Conservation (phyloP, 2,888 invertebrate genomes). For the Eulithis testata region DNA sequence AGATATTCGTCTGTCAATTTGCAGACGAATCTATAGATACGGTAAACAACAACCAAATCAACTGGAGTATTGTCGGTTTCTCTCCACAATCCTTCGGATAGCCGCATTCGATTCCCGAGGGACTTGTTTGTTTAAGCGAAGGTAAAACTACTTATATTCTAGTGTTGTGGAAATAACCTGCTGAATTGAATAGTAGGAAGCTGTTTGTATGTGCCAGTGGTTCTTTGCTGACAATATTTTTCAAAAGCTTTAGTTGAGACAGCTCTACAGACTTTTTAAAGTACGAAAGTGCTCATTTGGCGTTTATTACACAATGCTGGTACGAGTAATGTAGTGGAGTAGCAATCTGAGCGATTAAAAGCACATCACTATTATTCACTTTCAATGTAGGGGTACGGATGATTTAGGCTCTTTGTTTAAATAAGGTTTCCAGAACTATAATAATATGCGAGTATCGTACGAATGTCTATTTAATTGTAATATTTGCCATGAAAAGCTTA, state of each 20-base stretch:
- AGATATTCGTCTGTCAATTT: constrained; percentile 17
- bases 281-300: no score
- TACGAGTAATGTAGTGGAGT: no score
- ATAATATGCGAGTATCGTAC: neutral
- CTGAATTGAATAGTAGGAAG: constrained; percentile 11
- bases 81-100: constrained; percentile 35
- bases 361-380: constrained; percentile 1
- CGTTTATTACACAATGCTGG: no score
- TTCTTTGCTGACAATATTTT: no score
- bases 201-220: neutral
- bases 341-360: no score
- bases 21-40: constrained; percentile 15
- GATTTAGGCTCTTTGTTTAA: constrained; percentile 15
- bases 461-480: neutral
- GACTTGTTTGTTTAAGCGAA: constrained; percentile 41
- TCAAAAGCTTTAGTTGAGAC: no score
- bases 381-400: constrained; percentile 9
- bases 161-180: constrained; percentile 26
- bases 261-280: no score
- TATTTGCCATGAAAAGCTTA: neutral
- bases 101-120: constrained; percentile 34
- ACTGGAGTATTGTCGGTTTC: constrained; percentile 40
- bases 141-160: constrained; percentile 36
- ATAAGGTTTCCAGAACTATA: constrained; percentile 5
- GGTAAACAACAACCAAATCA: constrained; percentile 41